These are phyloP conservation scores for Antheraea yamamai DNA, from an alignment of 2,888 invertebrate genomes.

Conservation along the genomic window DNA sequence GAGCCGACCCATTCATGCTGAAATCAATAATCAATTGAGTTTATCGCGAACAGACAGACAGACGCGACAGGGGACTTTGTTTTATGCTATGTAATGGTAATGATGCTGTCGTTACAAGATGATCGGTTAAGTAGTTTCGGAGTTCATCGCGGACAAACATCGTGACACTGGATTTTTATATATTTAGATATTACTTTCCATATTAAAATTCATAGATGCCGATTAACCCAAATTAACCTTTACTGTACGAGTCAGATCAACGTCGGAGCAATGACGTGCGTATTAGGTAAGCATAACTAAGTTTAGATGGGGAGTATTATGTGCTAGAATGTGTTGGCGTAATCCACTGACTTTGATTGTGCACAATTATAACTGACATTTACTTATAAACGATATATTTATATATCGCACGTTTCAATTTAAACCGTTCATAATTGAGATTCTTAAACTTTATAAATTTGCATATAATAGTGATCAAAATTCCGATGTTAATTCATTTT, in stretches of 20 bases:
- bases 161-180: too few species aligned
- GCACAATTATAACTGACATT: conserved; percentile 5
- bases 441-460: neutral
- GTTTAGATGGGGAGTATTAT: neutral
- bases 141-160: too few species aligned
- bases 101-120: too few species aligned
- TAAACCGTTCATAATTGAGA: neutral
- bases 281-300: conserved; percentile 6
- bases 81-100: too few species aligned
- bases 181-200: neutral
- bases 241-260: neutral
- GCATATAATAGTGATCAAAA: neutral
- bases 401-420: conserved; percentile 10
- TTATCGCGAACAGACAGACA: too few species aligned
- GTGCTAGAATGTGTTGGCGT: neutral
- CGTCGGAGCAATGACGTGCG: neutral
- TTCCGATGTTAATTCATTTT: too few species aligned
- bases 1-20: too few species aligned
- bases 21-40: too few species aligned
- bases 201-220: neutral
- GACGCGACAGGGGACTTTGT: too few species aligned
- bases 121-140: too few species aligned
- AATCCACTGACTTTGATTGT: conserved; percentile 5
- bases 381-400: neutral
- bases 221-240: conserved; percentile 1